These are phyloP conservation scores for Hiodon alosoides DNA, from an alignment of 2,113 vertebrate species.

Conservation along the genomic window DNA sequence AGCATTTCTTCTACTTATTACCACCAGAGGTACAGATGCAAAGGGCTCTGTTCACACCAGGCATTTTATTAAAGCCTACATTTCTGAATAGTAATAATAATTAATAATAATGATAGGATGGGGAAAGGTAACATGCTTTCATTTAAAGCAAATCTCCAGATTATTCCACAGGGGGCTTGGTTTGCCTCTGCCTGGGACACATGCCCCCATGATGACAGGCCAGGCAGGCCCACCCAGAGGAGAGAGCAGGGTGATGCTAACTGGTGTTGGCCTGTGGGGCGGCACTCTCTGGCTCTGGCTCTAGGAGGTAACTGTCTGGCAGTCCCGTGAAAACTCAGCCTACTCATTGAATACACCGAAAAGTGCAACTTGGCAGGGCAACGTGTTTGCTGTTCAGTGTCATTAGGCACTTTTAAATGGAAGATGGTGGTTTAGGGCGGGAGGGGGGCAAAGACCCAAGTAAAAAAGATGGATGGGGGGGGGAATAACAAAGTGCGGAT, in stretches of 20 bases:
- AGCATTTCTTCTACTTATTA: slow-evolving; percentile 49
- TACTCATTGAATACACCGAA: too few species aligned
- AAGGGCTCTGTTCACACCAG: not conserved
- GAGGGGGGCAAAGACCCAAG: not conserved
- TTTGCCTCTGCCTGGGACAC: too few species aligned
- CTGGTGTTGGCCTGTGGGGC: too few species aligned
- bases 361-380: too few species aligned
- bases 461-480: slow-evolving; percentile 10
- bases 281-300: too few species aligned
- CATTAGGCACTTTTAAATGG: not conserved
- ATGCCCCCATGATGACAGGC: too few species aligned
- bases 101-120: not conserved
- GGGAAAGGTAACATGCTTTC: not conserved
- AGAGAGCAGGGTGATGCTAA: too few species aligned
- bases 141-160: too few species aligned
- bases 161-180: too few species aligned
- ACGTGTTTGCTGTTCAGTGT: not conserved
- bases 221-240: too few species aligned
- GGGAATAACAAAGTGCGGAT: slow-evolving; percentile 28
- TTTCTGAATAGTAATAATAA: not conserved
- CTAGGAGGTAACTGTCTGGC: too few species aligned
- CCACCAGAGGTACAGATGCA: not conserved
- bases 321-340: too few species aligned
- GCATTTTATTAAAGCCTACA: slow-evolving; percentile 5
- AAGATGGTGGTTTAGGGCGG: not conserved